Conservation (phyloP, 2,113 vertebrate species). For the Bubo scandiacus region DNA sequence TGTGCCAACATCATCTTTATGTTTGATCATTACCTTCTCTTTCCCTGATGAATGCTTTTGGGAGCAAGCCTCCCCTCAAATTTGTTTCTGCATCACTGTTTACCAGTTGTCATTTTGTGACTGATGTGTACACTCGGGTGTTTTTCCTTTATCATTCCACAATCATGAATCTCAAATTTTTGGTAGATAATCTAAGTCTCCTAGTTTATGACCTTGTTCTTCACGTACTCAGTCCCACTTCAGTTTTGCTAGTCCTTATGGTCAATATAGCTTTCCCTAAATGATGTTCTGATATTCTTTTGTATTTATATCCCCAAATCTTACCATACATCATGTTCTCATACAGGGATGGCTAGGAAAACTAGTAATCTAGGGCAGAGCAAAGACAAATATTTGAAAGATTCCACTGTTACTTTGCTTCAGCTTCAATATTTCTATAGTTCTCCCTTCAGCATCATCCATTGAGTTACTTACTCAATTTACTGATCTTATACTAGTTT, state of each 20-base stretch:
- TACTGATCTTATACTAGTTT: not conserved
- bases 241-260: not conserved
- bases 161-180: not conserved
- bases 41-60: not conserved
- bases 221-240: not conserved
- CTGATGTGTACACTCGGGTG: slow-evolving; percentile 35
- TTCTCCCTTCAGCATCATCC: not conserved
- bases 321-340: not conserved
- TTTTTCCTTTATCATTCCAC: not conserved
- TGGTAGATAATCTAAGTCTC: not conserved
- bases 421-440: not conserved
- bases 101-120: slow-evolving; percentile 14
- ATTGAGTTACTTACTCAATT: not conserved
- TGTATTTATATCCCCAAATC: not conserved
- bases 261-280: not conserved
- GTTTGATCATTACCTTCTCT: not conserved
- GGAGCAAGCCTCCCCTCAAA: not conserved
- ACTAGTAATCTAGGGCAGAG: not conserved
- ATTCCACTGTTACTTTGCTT: not conserved
- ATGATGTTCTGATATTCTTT: not conserved
- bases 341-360: not conserved
- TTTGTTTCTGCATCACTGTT: not conserved
- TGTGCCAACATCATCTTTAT: not conserved
- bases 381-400: not conserved
- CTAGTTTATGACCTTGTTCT: not conserved